Evolutionary conservation across 2,888 invertebrate genomes (phyloP), one percentile per base, ranked within the genome.

Genomic region (Diarsia rubi): DNA sequence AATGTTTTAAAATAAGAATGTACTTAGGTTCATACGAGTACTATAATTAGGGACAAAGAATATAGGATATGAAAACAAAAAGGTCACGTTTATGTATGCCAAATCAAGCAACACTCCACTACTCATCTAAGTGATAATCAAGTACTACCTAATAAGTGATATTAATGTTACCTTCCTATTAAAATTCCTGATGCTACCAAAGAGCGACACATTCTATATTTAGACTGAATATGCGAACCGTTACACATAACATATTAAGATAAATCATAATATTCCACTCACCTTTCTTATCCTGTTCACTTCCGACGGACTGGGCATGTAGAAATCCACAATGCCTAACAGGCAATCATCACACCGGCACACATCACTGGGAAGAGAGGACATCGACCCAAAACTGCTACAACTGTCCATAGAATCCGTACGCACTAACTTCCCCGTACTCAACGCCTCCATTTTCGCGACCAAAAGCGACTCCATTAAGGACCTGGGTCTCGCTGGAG

Each of bases 261-360:
- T 24, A 65, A 79, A 74, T 21, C 69, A 69, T 14, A 66, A 69
- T 14, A 66, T 45, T 63, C 67, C 45, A 91, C 95, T 80, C 84
- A 98, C 98, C 98, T 98, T 98, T 95, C 97, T 98, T 87, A 96
- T 95, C 88, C 94, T 95, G 82, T 95, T 97, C 59, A 96, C 94
- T 81, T 97, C 97, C 65, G 94, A 93, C 69, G 97, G 97, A 67
- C 91, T 94, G 63, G 96, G 96, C 90, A 97, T 96, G 91, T 98
- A 98, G 85, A 97, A 97, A 95, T 98, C 98, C 85, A 97, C 98
- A 84, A 98, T 98, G 9, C 98, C 98, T 85, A 98, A 96, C 79
- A 98, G 95, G 88, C 98, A 98, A 93, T 98, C 98, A 91, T 98
- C 98, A 92, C 98, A 98, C 80, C 97, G 97, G 93, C 98, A 98